Percentiles rank a stretch among this genome's conserved stretches.
Evolutionary conservation across 2,888 invertebrate genomes (phyloP).

Genomic region (Hirtodrosophila duncani): DNA sequence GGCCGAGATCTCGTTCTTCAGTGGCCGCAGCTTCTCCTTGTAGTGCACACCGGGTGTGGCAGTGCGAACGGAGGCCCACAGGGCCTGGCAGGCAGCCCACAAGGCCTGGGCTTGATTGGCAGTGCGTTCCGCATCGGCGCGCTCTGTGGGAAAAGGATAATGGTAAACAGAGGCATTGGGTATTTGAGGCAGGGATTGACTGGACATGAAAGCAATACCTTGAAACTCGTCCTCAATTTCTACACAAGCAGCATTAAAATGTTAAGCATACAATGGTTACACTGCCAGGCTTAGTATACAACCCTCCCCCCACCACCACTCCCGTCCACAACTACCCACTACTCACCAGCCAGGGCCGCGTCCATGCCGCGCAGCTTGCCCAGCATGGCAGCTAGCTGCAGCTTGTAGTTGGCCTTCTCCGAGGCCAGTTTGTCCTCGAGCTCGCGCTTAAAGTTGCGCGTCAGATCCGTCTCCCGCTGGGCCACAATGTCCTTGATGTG

Average conservation of each 20-base stretch:
- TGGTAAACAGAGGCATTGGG: background rate
- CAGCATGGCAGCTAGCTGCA: constrained; percentile 85
- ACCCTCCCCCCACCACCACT: too few relatives aligned
- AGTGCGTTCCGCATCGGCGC: constrained; percentile 85
- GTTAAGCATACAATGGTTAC: constrained; percentile 1
- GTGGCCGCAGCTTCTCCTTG: constrained; percentile 81
- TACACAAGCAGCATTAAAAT: constrained; percentile 57
- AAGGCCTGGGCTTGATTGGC: constrained; percentile 90
- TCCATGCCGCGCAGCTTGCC: constrained; percentile 88
- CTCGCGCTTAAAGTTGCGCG: constrained; percentile 80
- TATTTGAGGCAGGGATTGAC: background rate
- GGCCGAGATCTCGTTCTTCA: constrained; percentile 85
- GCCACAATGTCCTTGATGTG: constrained; percentile 86
- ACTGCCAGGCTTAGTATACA: constrained; percentile 5
- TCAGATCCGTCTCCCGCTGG: constrained; percentile 79
- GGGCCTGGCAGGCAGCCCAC: constrained; percentile 95
- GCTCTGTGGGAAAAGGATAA: constrained; percentile 79
- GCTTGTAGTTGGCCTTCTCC: constrained; percentile 84
- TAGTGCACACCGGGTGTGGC: constrained; percentile 81
- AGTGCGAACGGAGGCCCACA: constrained; percentile 86
- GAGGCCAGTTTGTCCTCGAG: constrained; percentile 84
- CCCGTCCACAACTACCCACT: background rate
- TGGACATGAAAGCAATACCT: constrained; percentile 66
- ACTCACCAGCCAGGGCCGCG: constrained; percentile 84
- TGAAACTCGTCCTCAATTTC: constrained; percentile 77